A percentile compares a stretch with the other conserved stretches of the same genome.
phyloP scores from a whole-genome alignment of 2,797 vertebrate genomes.

The Diglossa cyanea region DNA sequence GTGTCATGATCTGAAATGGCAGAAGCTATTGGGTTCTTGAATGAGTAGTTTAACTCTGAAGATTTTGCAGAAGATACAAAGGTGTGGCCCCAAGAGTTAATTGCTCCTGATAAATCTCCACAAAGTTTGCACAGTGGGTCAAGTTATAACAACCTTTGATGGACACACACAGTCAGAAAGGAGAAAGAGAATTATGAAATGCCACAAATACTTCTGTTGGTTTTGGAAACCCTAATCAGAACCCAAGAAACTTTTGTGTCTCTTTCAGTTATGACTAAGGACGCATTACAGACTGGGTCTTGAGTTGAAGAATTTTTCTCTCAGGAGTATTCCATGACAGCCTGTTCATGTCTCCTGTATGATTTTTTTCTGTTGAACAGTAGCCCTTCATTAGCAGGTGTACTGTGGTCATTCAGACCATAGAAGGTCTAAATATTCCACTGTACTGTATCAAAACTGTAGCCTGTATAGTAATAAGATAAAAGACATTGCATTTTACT shows the following conservation, averaged over 20 bases:
- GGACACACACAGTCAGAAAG: background rate
- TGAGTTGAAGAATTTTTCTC: background rate
- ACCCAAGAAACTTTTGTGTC: background rate
- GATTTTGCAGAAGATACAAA: background rate
- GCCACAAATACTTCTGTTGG: background rate
- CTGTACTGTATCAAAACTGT: background rate
- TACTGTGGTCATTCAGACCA: background rate
- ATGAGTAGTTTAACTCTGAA: background rate
- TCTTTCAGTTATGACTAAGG: background rate
- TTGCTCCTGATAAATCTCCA: background rate
- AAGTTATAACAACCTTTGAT: background rate
- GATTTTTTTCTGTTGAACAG: background rate
- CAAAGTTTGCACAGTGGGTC: background rate
- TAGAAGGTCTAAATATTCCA: background rate
- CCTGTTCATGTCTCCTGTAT: background rate
- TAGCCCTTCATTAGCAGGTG: background rate
- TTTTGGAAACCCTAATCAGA: background rate
- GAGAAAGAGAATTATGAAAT: background rate
- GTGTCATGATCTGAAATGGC: background rate
- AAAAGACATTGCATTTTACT: background rate
- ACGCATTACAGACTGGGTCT: rapidly evolving
- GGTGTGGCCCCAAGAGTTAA: background rate
- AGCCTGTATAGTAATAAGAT: background rate
- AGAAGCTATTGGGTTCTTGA: background rate
- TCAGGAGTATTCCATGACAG: background rate